Conservation (phyloP, 2,797 vertebrate species). For the Arrhamphus sclerolepis region DNA sequence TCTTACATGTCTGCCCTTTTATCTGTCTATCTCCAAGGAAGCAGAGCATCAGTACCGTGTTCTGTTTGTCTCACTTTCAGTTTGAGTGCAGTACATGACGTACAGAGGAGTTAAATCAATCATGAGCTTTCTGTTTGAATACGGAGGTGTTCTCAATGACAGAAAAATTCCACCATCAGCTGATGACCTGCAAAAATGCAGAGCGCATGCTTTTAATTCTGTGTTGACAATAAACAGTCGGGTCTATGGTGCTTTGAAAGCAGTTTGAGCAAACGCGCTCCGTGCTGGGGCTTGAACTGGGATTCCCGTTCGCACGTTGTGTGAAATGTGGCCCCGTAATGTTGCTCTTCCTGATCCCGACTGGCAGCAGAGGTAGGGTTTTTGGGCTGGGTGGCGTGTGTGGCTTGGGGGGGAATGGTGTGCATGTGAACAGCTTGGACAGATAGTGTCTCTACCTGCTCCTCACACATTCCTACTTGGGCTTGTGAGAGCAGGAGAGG, state of each 20-base stretch:
- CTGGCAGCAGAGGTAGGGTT: slow-evolving; percentile 25
- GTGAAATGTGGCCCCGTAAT: background rate
- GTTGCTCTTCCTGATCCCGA: slow-evolving; percentile 9
- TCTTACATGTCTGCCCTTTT: slow-evolving; percentile 23
- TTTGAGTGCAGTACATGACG: slow-evolving; percentile 25
- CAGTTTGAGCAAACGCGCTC: slow-evolving; percentile 4
- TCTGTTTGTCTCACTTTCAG: slow-evolving; percentile 39
- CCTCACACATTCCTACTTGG: slow-evolving; percentile 62
- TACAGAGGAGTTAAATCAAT: no score
- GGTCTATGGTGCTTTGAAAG: slow-evolving; percentile 2
- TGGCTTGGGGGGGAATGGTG: slow-evolving; percentile 20
- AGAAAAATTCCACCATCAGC: slow-evolving; percentile 1
- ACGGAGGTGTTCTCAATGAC: slow-evolving; percentile 1
- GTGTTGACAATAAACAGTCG: slow-evolving; percentile 27
- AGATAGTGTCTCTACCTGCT: slow-evolving; percentile 67
- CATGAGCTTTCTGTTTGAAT: background rate
- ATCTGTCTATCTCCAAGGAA: slow-evolving; percentile 61
- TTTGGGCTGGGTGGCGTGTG: slow-evolving; percentile 17
- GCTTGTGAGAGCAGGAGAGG: slow-evolving; percentile 58
- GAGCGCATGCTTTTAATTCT: slow-evolving; percentile 16
- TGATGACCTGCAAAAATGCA: slow-evolving; percentile 14
- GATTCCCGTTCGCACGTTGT: no score
- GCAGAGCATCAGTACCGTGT: slow-evolving; percentile 9
- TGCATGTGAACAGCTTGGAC: slow-evolving; percentile 13
- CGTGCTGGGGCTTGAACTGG: slow-evolving; percentile 1